Evolutionary conservation across 2,888 invertebrate species (phyloP).

Genomic region (Tachina lurida): DNA sequence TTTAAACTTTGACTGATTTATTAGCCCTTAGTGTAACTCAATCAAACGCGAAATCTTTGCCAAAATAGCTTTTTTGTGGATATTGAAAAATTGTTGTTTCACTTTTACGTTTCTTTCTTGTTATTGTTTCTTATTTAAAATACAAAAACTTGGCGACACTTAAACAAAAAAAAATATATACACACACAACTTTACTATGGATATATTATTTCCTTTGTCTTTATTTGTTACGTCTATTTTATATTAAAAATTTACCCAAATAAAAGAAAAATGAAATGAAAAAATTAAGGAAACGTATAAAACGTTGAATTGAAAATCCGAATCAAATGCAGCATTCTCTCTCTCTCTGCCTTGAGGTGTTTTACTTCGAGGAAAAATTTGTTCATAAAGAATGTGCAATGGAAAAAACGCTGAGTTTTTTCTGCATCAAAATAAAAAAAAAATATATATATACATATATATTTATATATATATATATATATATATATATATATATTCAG

Average conservation of each 20-base stretch:
- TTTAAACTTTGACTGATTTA: no score
- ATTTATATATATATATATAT: no score
- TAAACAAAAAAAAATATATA: slow-evolving; percentile 22
- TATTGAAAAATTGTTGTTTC: slow-evolving; percentile 71
- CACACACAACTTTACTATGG: slow-evolving; percentile 4
- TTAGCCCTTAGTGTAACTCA: slow-evolving; percentile 46
- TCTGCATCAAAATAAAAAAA: slow-evolving; percentile 18
- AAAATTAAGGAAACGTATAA: slow-evolving; percentile 10
- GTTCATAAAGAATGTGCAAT: neutral
- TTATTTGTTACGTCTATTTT: slow-evolving; percentile 49
- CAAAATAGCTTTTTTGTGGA: slow-evolving; percentile 73
- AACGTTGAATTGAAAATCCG: slow-evolving; percentile 31
- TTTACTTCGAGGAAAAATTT: slow-evolving; percentile 1
- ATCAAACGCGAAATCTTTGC: slow-evolving; percentile 68
- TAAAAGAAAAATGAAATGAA: neutral
- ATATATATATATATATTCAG: no score
- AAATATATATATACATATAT: no score
- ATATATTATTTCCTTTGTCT: slow-evolving; percentile 61
- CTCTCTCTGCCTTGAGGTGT: neutral
- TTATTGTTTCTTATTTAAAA: slow-evolving; percentile 32
- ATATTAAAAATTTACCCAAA: slow-evolving; percentile 48
- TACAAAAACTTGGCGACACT: slow-evolving; percentile 64
- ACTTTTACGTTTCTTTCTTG: slow-evolving; percentile 10
- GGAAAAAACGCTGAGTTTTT: neutral
- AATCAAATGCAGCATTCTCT: slow-evolving; percentile 42